Conservation (phyloP, 2,888 invertebrate genomes). For the Synanthedon tipuliformis region DNA sequence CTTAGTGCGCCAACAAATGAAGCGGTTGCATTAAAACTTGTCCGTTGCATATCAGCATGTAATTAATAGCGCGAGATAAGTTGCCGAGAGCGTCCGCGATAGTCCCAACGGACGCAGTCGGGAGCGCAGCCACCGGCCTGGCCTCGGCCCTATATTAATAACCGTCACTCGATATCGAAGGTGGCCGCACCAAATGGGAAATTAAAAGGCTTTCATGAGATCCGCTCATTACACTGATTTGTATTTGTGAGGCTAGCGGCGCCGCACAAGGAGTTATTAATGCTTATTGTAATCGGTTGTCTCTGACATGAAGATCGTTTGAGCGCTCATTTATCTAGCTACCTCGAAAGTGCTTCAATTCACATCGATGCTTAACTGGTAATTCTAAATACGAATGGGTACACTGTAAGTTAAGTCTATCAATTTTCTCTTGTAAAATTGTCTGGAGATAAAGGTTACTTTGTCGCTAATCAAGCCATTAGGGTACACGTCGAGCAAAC, state of each 20-base stretch:
- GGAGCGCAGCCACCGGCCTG: slow-evolving; percentile 29
- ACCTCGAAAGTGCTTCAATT: background rate
- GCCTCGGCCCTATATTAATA: slow-evolving; percentile 56
- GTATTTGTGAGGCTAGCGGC: slow-evolving; percentile 45
- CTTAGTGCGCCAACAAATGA: slow-evolving; percentile 58
- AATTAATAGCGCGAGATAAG: slow-evolving; percentile 67
- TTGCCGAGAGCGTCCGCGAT: slow-evolving; percentile 46
- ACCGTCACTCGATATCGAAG: slow-evolving; percentile 57
- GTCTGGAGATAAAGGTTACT: too few species aligned
- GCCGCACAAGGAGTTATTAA: slow-evolving; percentile 59
- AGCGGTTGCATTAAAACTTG: slow-evolving; percentile 69
- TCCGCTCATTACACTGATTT: slow-evolving; percentile 64
- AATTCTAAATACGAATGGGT: background rate
- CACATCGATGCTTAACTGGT: background rate
- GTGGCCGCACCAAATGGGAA: slow-evolving; percentile 62
- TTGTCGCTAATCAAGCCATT: too few species aligned
- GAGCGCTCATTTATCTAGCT: slow-evolving; percentile 30
- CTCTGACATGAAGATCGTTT: slow-evolving; percentile 43
- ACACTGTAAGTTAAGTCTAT: too few species aligned
- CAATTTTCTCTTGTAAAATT: too few species aligned
- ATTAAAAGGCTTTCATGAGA: slow-evolving; percentile 67
- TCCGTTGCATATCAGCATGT: slow-evolving; percentile 59
- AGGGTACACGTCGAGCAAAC: too few species aligned
- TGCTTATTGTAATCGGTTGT: slow-evolving; percentile 50
- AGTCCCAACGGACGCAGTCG: slow-evolving; percentile 41